Percentiles rank a stretch among this genome's conserved stretches.
Evolutionary conservation across 1,140 invertebrate genomes (phyloP).

Genomic region (Gonatopus flavifemur): DNA sequence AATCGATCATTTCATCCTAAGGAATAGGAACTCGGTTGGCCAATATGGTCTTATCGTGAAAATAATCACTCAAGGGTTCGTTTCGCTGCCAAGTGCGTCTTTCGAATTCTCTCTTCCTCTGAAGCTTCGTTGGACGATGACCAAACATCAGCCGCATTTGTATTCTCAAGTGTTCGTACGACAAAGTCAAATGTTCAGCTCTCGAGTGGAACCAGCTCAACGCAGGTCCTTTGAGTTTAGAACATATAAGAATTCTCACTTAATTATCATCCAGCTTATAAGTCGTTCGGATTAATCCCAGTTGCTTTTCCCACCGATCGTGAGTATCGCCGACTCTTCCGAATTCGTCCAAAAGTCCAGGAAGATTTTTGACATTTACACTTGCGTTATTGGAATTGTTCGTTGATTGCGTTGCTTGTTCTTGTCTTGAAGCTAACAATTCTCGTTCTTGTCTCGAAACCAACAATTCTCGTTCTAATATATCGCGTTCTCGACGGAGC

Average conservation of each 20-base stretch:
- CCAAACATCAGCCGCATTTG: not conserved
- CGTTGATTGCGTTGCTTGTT: too few relatives aligned
- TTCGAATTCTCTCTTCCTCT: not conserved
- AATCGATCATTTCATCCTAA: not conserved
- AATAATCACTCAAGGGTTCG: not conserved
- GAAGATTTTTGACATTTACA: too few relatives aligned
- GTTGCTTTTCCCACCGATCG: not conserved
- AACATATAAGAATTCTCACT: not conserved
- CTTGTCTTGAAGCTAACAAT: too few relatives aligned
- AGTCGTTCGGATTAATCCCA: not conserved
- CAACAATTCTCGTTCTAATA: too few relatives aligned
- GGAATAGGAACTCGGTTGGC: not conserved
- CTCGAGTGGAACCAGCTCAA: not conserved
- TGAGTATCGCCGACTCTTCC: too few relatives aligned
- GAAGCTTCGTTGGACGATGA: not conserved
- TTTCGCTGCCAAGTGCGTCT: not conserved
- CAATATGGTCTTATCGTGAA: not conserved
- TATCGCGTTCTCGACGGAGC: too few relatives aligned
- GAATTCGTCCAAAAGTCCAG: too few relatives aligned
- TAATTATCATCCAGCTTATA: not conserved
- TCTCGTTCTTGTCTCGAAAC: too few relatives aligned
- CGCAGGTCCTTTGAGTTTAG: not conserved
- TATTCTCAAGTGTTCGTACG: not conserved
- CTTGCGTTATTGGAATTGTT: too few relatives aligned
- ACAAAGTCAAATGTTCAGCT: not conserved